phyloP scores from a whole-genome alignment of 2,113 vertebrate species.

The Atractosteus spatula region DNA sequence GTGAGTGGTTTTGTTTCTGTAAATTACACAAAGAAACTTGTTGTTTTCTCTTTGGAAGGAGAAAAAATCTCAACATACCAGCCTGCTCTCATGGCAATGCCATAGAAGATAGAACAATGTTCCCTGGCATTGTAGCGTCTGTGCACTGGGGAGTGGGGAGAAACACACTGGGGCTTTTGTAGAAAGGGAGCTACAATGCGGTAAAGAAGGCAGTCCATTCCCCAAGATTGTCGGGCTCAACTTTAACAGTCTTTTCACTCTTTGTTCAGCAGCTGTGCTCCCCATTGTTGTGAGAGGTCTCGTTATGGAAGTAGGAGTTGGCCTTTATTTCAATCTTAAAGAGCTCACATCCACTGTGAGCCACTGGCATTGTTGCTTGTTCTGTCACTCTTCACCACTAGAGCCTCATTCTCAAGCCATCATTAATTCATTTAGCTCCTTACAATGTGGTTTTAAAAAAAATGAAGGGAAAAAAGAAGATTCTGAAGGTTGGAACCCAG shows the following conservation, averaged over 20 bases:
- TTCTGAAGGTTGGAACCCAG: background rate
- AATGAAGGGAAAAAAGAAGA: background rate
- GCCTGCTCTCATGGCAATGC: slow-evolving; percentile 67
- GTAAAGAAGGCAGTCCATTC: slow-evolving; percentile 50
- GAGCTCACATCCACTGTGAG: slow-evolving; percentile 45
- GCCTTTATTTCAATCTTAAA: slow-evolving; percentile 42
- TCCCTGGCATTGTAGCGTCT: slow-evolving; percentile 62
- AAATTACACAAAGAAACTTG: slow-evolving; percentile 48
- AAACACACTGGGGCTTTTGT: slow-evolving; percentile 74
- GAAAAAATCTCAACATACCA: slow-evolving; percentile 72
- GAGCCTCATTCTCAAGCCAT: background rate
- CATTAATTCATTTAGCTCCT: slow-evolving; percentile 16
- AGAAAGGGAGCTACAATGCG: slow-evolving; percentile 51
- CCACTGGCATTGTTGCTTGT: slow-evolving; percentile 15
- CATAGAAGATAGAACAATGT: slow-evolving; percentile 71
- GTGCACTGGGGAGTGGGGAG: slow-evolving; percentile 28
- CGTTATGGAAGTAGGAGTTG: slow-evolving; percentile 42
- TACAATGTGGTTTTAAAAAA: background rate
- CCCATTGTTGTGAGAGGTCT: slow-evolving; percentile 36
- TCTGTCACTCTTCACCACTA: background rate
- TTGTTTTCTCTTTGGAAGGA: slow-evolving; percentile 36
- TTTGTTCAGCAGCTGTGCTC: slow-evolving; percentile 43
- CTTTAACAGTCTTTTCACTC: slow-evolving; percentile 51
- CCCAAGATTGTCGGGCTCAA: slow-evolving; percentile 39
- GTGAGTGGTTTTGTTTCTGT: background rate